Evolutionary conservation across 2,888 invertebrate genomes (phyloP).

Genomic region (Parnassius orleans): DNA sequence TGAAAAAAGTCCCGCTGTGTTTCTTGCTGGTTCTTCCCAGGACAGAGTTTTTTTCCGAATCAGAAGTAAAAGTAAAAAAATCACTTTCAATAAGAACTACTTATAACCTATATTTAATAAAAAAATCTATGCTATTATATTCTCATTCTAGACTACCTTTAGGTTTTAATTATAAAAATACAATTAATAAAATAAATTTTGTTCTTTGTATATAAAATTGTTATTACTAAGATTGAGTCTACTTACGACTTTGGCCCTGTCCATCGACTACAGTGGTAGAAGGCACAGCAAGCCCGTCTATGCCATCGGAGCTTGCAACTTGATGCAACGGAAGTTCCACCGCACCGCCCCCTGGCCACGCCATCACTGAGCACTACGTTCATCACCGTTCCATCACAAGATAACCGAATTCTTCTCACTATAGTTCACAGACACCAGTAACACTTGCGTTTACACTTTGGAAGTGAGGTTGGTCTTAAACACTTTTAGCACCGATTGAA

Average conservation of each 20-base stretch:
- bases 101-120: too few species aligned
- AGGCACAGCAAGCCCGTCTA: constrained; percentile 44
- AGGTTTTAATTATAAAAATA: too few species aligned
- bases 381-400: constrained; percentile 42
- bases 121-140: too few species aligned
- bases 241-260: constrained; percentile 48
- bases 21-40: too few species aligned
- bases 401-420: neutral
- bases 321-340: constrained; percentile 62
- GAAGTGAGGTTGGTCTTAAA: neutral
- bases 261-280: constrained; percentile 43
- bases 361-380: constrained; percentile 47
- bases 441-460: neutral
- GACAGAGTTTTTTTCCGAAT: too few species aligned
- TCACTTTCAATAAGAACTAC: too few species aligned
- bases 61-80: too few species aligned
- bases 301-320: constrained; percentile 37
- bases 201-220: too few species aligned
- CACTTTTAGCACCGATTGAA: constrained; percentile 7
- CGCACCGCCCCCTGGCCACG: constrained; percentile 71
- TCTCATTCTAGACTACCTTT: too few species aligned
- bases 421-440: neutral
- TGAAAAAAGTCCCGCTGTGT: too few species aligned
- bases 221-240: neutral
- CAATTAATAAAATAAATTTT: too few species aligned